Percentiles rank a stretch among this genome's conserved stretches.
Evolutionary conservation across 2,113 vertebrate genomes (phyloP).

Genomic region (Amphiprion percula): DNA sequence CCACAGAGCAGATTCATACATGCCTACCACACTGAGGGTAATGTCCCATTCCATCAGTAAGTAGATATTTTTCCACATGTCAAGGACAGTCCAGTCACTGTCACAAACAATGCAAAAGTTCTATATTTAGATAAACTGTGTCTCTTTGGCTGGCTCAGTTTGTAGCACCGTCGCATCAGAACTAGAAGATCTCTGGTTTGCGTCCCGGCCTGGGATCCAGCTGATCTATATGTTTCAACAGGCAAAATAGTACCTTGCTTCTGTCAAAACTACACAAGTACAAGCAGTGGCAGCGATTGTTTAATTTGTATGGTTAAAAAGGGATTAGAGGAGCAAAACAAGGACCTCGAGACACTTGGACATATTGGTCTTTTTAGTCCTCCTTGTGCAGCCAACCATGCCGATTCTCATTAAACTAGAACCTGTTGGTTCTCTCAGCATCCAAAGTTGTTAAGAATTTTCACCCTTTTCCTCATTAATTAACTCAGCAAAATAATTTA

Average conservation of each 20-base stretch:
- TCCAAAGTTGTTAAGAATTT: slow-evolving; percentile 25
- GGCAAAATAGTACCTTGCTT: background rate
- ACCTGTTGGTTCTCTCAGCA: background rate
- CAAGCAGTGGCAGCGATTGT: background rate
- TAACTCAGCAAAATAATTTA: slow-evolving; percentile 32
- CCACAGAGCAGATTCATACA: background rate
- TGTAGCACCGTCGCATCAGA: no score
- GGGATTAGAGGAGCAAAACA: slow-evolving; percentile 26
- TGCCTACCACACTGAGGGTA: background rate
- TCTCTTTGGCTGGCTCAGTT: background rate
- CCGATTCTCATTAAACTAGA: slow-evolving; percentile 49
- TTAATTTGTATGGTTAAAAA: slow-evolving; percentile 19
- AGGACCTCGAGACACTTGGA: slow-evolving; percentile 12
- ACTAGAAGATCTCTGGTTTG: no score
- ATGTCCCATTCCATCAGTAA: background rate
- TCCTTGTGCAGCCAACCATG: slow-evolving; percentile 28
- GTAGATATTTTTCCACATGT: background rate
- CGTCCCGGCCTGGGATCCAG: background rate
- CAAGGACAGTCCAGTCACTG: background rate
- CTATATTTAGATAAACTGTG: background rate
- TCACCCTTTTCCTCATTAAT: slow-evolving; percentile 38
- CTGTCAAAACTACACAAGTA: background rate
- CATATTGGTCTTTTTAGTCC: background rate
- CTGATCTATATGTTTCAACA: background rate
- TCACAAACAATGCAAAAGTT: background rate